Conservation (phyloP, 2,113 vertebrate species). For the Falcunculus frontatus region DNA sequence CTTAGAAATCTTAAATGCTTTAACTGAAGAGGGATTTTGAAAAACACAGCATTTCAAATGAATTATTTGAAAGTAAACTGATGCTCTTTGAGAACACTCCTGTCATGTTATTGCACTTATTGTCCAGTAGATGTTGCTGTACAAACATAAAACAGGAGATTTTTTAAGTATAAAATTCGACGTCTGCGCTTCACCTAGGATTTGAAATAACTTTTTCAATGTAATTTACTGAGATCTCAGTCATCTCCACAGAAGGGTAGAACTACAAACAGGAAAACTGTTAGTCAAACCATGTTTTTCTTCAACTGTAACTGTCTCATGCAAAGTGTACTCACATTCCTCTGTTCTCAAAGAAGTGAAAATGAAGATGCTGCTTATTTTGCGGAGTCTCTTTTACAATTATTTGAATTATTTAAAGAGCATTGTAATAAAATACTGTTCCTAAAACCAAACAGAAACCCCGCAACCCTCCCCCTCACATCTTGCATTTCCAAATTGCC, state of each 20-base stretch:
- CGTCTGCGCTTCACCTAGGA: neutral
- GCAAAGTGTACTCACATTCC: neutral
- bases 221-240: neutral
- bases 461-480: rapidly evolving
- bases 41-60: neutral
- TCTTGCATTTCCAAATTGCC: neutral
- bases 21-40: neutral
- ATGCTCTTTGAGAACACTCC: neutral
- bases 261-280: slow-evolving; percentile 44
- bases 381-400: neutral
- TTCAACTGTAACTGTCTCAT: slow-evolving; percentile 36
- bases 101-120: neutral
- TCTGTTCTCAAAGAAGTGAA: neutral
- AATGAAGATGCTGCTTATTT: neutral
- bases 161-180: neutral
- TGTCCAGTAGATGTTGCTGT: slow-evolving; percentile 44
- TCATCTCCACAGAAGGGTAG: neutral
- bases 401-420: neutral
- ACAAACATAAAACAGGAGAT: neutral
- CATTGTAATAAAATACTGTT: neutral
- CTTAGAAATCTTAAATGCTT: neutral
- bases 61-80: neutral
- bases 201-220: neutral
- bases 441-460: neutral
- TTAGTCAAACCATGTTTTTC: slow-evolving; percentile 46